Conservation (phyloP, 2,888 invertebrate genomes). For the Sinelater perroti region DNA sequence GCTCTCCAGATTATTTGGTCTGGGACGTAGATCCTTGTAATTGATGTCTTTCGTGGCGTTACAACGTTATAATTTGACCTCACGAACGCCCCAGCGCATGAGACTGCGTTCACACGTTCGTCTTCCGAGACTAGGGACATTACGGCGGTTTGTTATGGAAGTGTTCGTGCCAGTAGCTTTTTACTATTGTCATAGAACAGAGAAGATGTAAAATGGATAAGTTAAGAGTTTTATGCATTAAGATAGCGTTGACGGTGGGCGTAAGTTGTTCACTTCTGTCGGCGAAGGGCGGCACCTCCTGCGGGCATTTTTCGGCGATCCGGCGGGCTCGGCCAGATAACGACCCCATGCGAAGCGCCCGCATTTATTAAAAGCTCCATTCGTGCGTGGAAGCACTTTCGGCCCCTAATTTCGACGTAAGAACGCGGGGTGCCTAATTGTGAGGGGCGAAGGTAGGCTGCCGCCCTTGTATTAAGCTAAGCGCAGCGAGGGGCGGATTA, state of each 20-base stretch:
- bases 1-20: constrained; percentile 32
- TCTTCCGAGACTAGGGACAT: no score
- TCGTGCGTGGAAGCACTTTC: constrained; percentile 27
- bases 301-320: background rate
- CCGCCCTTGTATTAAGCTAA: constrained; percentile 54
- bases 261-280: no score
- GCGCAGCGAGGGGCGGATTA: constrained; percentile 49
- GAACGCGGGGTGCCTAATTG: constrained; percentile 52
- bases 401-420: constrained; percentile 34
- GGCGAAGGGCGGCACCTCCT: no score
- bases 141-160: no score
- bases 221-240: no score
- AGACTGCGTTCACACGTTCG: constrained; percentile 19
- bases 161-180: no score
- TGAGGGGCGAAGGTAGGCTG: constrained; percentile 48
- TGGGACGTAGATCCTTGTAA: constrained; percentile 27
- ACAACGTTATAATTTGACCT: constrained; percentile 33
- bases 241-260: no score
- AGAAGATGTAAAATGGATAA: no score
- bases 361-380: constrained; percentile 31
- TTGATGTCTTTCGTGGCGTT: constrained; percentile 31
- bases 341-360: constrained; percentile 18
- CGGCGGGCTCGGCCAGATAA: constrained; percentile 15
- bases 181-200: no score
- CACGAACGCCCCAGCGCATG: constrained; percentile 20